A percentile compares a stretch with the other conserved stretches of the same genome.
Conservation (phyloP, 2,797 vertebrate species). For the Dipus sagitta region DNA sequence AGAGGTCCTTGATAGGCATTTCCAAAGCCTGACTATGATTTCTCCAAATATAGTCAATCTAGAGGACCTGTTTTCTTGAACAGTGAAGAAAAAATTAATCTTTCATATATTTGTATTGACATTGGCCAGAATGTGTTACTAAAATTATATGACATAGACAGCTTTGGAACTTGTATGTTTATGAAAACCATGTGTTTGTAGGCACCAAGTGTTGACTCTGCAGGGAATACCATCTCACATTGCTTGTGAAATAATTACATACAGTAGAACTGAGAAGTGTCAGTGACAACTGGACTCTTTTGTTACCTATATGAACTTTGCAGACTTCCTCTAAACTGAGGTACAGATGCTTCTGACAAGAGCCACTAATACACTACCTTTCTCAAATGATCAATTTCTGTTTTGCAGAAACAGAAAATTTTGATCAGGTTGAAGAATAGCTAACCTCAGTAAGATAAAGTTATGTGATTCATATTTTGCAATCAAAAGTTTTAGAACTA, state of each 20-base stretch:
- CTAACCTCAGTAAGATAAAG: conserved; percentile 20
- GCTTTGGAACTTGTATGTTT: conserved; percentile 45
- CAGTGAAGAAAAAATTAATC: conserved; percentile 68
- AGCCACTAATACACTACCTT: background rate
- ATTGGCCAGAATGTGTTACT: conserved; percentile 67
- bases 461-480: conserved; percentile 29
- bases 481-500: conserved; percentile 47
- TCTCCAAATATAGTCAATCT: conserved; percentile 72
- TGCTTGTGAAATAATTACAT: conserved; percentile 50
- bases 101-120: conserved; percentile 71
- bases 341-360: conserved; percentile 16
- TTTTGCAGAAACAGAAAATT: conserved; percentile 28
- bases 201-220: conserved; percentile 41
- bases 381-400: conserved; percentile 38
- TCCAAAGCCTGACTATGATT: conserved; percentile 51
- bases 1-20: conserved; percentile 35
- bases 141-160: conserved; percentile 74
- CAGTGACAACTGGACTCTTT: background rate
- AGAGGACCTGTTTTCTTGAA: conserved; percentile 67
- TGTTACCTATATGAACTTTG: conserved; percentile 5
- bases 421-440: conserved; percentile 9
- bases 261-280: conserved; percentile 25
- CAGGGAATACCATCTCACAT: background rate
- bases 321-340: conserved; percentile 31
- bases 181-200: conserved; percentile 71